These are phyloP conservation scores for Crocuta crocuta DNA, from an alignment of 2,113 vertebrate genomes.

Conservation along the genomic window DNA sequence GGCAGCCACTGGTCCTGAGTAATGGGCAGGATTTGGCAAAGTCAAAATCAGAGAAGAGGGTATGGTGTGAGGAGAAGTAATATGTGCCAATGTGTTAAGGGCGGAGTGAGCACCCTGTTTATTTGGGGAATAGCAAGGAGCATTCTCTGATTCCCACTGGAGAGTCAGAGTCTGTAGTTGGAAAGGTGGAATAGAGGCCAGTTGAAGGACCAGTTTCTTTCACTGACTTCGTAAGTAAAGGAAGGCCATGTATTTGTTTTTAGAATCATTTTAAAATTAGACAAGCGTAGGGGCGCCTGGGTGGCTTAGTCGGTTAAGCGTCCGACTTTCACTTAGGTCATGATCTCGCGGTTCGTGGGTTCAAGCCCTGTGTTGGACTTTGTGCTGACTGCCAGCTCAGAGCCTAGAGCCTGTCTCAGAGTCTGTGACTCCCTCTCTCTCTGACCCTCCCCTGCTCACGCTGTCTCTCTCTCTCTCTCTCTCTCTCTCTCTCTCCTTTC, in stretches of 20 bases:
- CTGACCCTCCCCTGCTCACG: no score
- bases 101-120: not conserved
- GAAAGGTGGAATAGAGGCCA: not conserved
- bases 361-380: no score
- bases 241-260: not conserved
- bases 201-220: not conserved
- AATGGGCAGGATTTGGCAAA: not conserved
- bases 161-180: not conserved
- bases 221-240: not conserved
- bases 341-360: no score
- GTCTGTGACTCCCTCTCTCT: no score
- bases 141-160: not conserved
- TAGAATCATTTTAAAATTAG: constrained; percentile 29
- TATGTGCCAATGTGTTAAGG: not conserved
- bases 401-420: no score
- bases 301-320: no score
- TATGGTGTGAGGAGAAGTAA: not conserved
- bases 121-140: not conserved
- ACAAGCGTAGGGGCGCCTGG: not conserved
- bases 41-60: not conserved
- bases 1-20: not conserved
- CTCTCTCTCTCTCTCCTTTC: no score
- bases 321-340: no score
- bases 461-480: no score
- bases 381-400: no score